These are phyloP conservation scores for Nemoura dubitans DNA, from an alignment of 2,888 invertebrate species.

Conservation along the genomic window DNA sequence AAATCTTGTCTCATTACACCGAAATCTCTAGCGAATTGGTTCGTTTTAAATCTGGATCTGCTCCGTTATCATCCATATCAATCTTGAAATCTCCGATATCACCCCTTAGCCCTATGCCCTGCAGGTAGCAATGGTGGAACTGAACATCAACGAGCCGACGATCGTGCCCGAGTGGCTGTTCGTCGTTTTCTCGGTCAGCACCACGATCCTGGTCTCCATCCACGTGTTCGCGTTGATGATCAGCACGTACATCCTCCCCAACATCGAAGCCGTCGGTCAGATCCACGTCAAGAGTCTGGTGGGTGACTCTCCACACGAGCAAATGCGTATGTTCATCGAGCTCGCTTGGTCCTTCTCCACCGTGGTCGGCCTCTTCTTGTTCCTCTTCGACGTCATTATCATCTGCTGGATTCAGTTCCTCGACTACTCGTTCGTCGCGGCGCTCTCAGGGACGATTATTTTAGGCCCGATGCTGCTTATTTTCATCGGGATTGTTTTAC, in stretches of 20 bases:
- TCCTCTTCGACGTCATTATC: neutral
- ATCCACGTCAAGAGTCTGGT: conserved; percentile 61
- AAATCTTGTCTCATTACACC: too few relatives aligned
- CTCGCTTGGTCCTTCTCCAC: neutral
- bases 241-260: neutral
- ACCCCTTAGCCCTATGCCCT: too few relatives aligned
- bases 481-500: neutral
- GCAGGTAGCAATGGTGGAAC: neutral
- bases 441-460: neutral
- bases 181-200: neutral
- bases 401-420: neutral
- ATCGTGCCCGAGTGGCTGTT: conserved; percentile 5
- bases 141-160: neutral
- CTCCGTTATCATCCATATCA: too few relatives aligned
- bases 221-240: neutral
- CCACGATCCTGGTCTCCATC: neutral
- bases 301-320: neutral
- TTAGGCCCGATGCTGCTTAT: neutral
- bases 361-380: neutral
- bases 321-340: neutral
- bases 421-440: neutral
- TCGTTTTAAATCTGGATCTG: too few relatives aligned
- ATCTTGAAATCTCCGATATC: too few relatives aligned
- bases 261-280: neutral
- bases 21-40: too few relatives aligned